Conservation (phyloP, 2,888 invertebrate genomes). For the Marronus borbonicus region DNA sequence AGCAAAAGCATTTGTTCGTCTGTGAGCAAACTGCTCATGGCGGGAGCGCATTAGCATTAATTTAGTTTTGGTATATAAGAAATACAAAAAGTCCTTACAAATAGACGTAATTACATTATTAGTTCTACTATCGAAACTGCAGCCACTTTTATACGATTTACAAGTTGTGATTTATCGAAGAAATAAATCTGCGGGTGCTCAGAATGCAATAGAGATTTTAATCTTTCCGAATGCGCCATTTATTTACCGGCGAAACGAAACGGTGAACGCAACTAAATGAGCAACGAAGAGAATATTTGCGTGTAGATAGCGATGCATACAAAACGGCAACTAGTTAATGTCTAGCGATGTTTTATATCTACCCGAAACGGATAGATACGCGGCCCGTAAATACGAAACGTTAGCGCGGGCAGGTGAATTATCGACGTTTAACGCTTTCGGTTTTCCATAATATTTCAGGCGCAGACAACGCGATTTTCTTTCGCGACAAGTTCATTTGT, state of each 20-base stretch:
- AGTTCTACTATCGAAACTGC: no score
- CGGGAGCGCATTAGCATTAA: no score
- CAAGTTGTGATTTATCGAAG: slow-evolving; percentile 20
- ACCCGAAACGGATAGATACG: neutral
- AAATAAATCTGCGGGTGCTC: slow-evolving; percentile 5
- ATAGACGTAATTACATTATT: no score
- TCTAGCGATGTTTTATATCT: slow-evolving; percentile 16
- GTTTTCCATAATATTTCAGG: no score
- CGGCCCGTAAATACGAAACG: neutral
- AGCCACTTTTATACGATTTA: neutral
- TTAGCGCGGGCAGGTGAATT: neutral
- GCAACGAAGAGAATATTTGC: neutral
- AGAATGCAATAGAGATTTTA: slow-evolving; percentile 14
- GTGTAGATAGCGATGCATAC: neutral
- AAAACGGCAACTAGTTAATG: slow-evolving; percentile 9
- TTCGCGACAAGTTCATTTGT: no score
- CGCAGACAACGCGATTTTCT: no score
- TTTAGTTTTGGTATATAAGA: no score
- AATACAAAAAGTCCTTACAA: no score
- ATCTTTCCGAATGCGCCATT: slow-evolving; percentile 16
- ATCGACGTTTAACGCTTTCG: no score
- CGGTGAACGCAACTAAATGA: slow-evolving; percentile 5
- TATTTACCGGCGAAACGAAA: slow-evolving; percentile 6
- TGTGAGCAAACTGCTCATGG: no score
- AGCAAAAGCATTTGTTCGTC: no score